Percentiles rank a stretch among this genome's conserved stretches.
phyloP scores from a whole-genome alignment of 2,113 vertebrate genomes.

The Chinchilla lanigera region DNA sequence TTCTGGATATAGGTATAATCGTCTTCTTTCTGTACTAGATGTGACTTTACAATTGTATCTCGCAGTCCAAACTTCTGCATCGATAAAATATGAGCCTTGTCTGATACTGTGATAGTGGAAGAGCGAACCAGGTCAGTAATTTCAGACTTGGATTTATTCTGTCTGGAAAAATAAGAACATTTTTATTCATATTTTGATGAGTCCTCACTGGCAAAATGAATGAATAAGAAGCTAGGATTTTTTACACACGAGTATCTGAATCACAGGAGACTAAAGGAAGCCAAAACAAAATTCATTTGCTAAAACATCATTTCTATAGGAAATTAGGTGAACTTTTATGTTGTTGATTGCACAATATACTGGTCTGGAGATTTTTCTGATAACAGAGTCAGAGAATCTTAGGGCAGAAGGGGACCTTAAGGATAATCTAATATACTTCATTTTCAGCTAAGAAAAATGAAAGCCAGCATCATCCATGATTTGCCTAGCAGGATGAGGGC shows the following conservation, averaged over 20 bases:
- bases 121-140: slow-evolving; percentile 89
- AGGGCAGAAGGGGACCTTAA: neutral
- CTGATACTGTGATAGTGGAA: slow-evolving; percentile 87
- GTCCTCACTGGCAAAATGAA: neutral
- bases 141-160: slow-evolving; percentile 86
- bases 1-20: slow-evolving; percentile 91
- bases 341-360: neutral
- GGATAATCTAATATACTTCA: neutral
- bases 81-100: slow-evolving; percentile 90
- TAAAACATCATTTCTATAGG: neutral
- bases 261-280: neutral
- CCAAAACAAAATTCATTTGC: neutral
- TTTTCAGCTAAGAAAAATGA: slow-evolving; percentile 38
- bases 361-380: neutral
- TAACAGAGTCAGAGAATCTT: slow-evolving; percentile 19
- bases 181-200: neutral
- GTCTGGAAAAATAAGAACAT: slow-evolving; percentile 83
- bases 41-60: slow-evolving; percentile 93
- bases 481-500: neutral
- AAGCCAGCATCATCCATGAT: neutral
- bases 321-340: neutral
- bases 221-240: neutral
- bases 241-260: neutral
- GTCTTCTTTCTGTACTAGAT: slow-evolving; percentile 92
- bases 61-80: slow-evolving; percentile 93